phyloP scores from a whole-genome alignment of 2,888 invertebrate genomes.

The Orthosia gothica region DNA sequence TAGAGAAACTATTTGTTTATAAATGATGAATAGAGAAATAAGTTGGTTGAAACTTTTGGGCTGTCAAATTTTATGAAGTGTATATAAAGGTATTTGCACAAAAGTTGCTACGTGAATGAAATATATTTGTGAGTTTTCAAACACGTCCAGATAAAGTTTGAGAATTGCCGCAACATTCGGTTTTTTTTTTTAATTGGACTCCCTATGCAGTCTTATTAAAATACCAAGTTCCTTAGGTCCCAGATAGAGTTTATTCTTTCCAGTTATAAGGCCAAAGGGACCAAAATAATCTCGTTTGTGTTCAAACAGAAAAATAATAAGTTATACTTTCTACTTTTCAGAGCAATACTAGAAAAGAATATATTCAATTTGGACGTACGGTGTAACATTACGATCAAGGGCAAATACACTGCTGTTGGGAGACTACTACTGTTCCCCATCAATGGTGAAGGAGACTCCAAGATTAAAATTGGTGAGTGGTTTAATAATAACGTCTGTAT shows the following conservation, averaged over 20 bases:
- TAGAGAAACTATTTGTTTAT: conserved; percentile 49
- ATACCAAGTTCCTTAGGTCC: not conserved
- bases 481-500: not conserved
- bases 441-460: conserved; percentile 88
- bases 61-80: conserved; percentile 11
- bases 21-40: conserved; percentile 47
- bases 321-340: conserved; percentile 72
- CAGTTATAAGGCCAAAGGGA: not conserved
- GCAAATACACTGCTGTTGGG: conserved; percentile 88
- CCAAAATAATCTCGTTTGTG: too few species aligned
- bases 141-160: not conserved
- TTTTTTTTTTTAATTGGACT: too few species aligned
- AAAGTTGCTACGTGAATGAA: not conserved
- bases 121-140: not conserved
- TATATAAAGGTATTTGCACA: not conserved
- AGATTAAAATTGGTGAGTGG: conserved; percentile 87
- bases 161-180: not conserved
- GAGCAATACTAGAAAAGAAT: conserved; percentile 86
- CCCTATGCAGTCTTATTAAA: not conserved
- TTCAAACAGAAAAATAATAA: not conserved
- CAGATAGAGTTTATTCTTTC: not conserved
- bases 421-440: conserved; percentile 87
- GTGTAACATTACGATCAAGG: conserved; percentile 89
- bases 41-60: conserved; percentile 32
- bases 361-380: conserved; percentile 84